Evolutionary conservation across 2,888 invertebrate species (phyloP), one percentile per base, ranked within the genome.

Genomic region (Criorhina ranunculi): DNA sequence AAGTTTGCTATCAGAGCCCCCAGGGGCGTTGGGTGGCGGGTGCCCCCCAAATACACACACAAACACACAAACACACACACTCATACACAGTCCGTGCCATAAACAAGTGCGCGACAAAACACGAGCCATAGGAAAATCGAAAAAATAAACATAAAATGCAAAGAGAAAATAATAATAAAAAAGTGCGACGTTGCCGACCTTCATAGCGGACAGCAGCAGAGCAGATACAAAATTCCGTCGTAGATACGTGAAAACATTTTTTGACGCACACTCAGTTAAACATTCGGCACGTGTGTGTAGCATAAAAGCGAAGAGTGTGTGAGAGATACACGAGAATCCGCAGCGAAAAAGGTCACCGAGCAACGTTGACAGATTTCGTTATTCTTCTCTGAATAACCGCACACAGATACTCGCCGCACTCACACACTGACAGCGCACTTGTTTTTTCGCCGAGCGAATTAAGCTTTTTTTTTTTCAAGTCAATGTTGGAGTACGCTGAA

Each of bases 11-110:
- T 29, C 53, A 29, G 4, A 31, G 9, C 1, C n/a, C 49, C 78
- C 78, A 59, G 55, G 55, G 73, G 64, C 57, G 70, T 49, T 79
- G 85, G 85, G 85, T 75, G 79, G 79, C 79, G 64, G 80, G 79
- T 70, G 40, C 51, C 77, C 60, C 51, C 64, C 55, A 60, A 70
- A 69, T 55, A 19, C 15, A 49, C 15, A n/a, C 12, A 62, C 72
- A 72, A 6, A 60, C 73, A 44, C 31, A 35, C 31, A 37, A 35
- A 42, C 15, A 3, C 24, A 37, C 24, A 40, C 46, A 51, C 46
- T 55, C 31, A 49, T 5, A 5, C n/a, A 31, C 49, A 33, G 11
- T n/a, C 35, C 19, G 60, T 29, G 33, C 42, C 59, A n/a, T n/a
- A 60, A 60, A 46, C 53, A 67, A 51, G 37, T 64, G 57, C 37